Evolutionary conservation across 2,113 vertebrate genomes (phyloP).

Genomic region (Rhea pennata): DNA sequence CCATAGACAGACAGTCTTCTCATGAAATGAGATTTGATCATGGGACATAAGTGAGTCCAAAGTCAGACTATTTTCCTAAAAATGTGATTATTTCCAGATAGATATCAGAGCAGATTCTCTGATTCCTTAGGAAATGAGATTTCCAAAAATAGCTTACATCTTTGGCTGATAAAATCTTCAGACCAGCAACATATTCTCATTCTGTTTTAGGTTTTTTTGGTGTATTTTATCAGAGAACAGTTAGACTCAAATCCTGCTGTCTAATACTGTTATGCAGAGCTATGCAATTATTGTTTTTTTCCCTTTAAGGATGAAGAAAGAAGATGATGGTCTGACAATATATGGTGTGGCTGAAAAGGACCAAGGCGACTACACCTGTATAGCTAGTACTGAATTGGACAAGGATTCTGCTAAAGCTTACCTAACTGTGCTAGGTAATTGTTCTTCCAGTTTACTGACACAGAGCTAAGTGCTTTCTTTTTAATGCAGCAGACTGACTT

Average conservation of each 20-base stretch:
- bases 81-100: not conserved
- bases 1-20: not conserved
- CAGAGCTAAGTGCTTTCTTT: not conserved
- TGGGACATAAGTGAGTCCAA: not conserved
- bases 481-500: too few relatives aligned
- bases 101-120: not conserved
- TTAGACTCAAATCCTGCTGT: not conserved
- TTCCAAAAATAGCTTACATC: constrained; percentile 12
- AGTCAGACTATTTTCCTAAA: not conserved
- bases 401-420: constrained; percentile 88
- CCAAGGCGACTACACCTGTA: constrained; percentile 90
- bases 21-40: not conserved
- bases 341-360: constrained; percentile 86
- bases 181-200: accelerated
- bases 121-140: constrained; percentile 16
- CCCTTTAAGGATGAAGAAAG: constrained; percentile 85
- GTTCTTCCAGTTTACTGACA: not conserved
- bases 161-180: not conserved
- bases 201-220: not conserved
- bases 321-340: constrained; percentile 88
- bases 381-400: constrained; percentile 91
- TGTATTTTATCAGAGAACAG: not conserved
- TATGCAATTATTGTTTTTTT: not conserved
- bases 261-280: not conserved
- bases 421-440: constrained; percentile 92